phyloP scores from a whole-genome alignment of 2,113 vertebrate species.

The Oncorhynchus nerka region DNA sequence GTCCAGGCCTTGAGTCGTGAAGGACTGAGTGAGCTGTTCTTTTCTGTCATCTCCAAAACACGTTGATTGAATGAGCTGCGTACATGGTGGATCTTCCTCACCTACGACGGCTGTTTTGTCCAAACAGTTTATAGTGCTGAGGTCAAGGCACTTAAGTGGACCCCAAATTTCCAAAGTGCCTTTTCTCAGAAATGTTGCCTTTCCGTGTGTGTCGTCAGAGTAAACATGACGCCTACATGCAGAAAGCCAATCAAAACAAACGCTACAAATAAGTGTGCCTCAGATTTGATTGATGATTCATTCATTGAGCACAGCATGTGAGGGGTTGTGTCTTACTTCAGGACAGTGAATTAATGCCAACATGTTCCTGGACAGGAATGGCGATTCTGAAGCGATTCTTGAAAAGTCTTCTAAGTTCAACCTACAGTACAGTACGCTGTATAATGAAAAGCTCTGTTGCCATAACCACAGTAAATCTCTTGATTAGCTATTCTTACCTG shows the following conservation, averaged over 20 bases:
- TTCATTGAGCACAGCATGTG: not conserved
- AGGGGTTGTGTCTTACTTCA: not conserved
- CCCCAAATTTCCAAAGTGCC: slow-evolving; percentile 37
- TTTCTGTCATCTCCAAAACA: slow-evolving; percentile 29
- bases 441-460: not conserved
- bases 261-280: not conserved
- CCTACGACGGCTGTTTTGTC: slow-evolving; percentile 40
- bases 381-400: not conserved
- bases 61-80: slow-evolving; percentile 35
- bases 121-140: slow-evolving; percentile 63
- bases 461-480: not conserved
- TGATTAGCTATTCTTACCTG: not conserved
- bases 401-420: not conserved
- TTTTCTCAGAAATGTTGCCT: slow-evolving; percentile 53
- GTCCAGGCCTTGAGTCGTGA: not conserved
- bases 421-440: too few species aligned
- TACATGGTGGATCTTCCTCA: slow-evolving; percentile 45
- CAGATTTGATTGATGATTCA: not conserved
- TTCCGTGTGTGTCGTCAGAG: slow-evolving; percentile 34
- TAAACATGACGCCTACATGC: slow-evolving; percentile 48
- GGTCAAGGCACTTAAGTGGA: slow-evolving; percentile 50
- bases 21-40: slow-evolving; percentile 18
- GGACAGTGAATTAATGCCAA: not conserved
- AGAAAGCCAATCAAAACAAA: slow-evolving; percentile 16
- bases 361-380: not conserved